Conservation (phyloP, 2,888 invertebrate genomes). For the Ochropleura leucogaster region DNA sequence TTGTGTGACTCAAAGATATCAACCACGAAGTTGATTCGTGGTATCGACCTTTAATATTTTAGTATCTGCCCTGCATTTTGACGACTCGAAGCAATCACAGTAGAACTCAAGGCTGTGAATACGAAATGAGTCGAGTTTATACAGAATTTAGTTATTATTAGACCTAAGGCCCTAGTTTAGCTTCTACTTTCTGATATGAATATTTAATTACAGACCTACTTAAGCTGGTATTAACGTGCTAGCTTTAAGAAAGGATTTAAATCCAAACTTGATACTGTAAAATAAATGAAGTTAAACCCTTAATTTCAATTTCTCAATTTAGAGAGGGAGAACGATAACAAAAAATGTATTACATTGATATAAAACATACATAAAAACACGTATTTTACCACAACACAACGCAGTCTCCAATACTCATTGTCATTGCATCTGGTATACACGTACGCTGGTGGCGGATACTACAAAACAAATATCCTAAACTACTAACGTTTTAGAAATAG, state of each 20-base stretch:
- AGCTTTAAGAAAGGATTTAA: neutral
- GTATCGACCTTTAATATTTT: conserved; percentile 28
- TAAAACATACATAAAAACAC: no score
- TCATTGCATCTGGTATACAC: no score
- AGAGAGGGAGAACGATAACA: neutral
- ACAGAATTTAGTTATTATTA: neutral
- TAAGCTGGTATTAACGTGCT: neutral
- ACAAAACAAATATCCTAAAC: neutral
- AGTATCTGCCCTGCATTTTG: conserved; percentile 3
- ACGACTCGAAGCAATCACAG: conserved; percentile 9
- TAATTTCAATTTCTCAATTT: neutral
- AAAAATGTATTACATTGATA: neutral
- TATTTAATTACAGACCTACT: neutral
- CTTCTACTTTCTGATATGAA: neutral
- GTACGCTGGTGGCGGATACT: no score
- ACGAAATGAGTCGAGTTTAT: neutral
- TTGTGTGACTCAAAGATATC: conserved; percentile 40
- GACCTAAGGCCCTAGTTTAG: neutral
- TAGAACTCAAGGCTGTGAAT: conserved; percentile 23
- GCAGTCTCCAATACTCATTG: no score
- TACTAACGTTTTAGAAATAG: neutral
- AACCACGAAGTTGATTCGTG: conserved; percentile 7
- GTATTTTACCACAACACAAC: no score
- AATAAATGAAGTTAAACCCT: no score
- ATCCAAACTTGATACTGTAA: neutral